phyloP scores from a whole-genome alignment of 1,140 invertebrate species.

The Lasioglossum baleicum region DNA sequence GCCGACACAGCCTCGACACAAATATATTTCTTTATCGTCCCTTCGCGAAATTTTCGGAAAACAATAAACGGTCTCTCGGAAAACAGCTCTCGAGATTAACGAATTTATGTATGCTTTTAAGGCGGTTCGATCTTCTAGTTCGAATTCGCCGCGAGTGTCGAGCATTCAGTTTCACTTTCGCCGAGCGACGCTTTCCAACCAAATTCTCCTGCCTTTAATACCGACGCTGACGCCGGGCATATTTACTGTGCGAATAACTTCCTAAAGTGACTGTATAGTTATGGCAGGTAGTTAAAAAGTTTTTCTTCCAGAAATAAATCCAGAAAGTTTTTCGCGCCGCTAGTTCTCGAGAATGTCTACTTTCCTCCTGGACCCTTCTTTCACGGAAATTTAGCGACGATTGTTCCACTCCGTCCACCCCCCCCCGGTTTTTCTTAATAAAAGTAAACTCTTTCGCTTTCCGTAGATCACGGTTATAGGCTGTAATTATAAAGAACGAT shows the following conservation, averaged over 20 bases:
- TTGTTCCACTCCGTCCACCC: neutral
- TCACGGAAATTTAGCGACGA: neutral
- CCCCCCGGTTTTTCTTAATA: neutral
- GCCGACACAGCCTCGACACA: neutral
- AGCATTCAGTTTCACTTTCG: slow-evolving; percentile 41
- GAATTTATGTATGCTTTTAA: too few species aligned
- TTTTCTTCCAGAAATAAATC: slow-evolving; percentile 36
- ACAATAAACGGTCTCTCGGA: too few species aligned
- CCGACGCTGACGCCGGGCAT: slow-evolving; percentile 17
- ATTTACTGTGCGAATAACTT: slow-evolving; percentile 37
- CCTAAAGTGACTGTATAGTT: slow-evolving; percentile 25
- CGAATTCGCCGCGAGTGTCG: slow-evolving; percentile 1
- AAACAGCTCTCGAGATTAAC: too few species aligned
- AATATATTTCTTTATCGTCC: neutral
- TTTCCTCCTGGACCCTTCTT: neutral
- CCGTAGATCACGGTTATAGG: too few species aligned
- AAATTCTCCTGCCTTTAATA: slow-evolving; percentile 32
- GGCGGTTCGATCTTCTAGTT: neutral
- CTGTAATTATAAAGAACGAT: too few species aligned
- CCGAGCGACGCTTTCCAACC: neutral
- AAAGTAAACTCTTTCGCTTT: too few species aligned
- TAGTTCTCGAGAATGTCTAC: slow-evolving; percentile 14
- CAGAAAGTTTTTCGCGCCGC: slow-evolving; percentile 4
- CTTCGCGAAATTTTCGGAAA: neutral
- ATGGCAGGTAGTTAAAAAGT: slow-evolving; percentile 34